Evolutionary conservation across 2,113 vertebrate species (phyloP).

Genomic region (Leptosomus discolor): DNA sequence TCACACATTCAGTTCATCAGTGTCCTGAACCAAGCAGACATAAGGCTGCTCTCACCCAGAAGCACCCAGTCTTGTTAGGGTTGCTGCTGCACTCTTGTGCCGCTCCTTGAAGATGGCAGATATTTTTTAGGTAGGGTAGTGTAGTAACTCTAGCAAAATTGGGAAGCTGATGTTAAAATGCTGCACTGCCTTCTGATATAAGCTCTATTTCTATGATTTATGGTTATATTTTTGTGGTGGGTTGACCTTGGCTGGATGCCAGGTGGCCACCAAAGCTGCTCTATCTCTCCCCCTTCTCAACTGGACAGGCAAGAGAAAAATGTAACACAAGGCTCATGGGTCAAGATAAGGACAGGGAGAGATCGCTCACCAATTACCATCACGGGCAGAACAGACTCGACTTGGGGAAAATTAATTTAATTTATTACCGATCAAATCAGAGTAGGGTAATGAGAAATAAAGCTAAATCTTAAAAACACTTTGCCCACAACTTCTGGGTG

Average conservation of each 20-base stretch:
- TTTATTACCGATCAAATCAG: neutral
- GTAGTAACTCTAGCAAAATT: neutral
- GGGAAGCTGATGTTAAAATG: neutral
- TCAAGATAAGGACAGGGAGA: neutral
- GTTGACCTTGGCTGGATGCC: neutral
- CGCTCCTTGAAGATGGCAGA: neutral
- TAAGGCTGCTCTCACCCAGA: neutral
- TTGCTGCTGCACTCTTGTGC: neutral
- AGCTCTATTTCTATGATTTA: neutral
- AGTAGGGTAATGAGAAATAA: neutral
- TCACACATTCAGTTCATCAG: neutral
- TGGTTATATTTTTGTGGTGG: neutral
- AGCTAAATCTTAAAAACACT: neutral
- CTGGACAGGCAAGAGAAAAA: neutral
- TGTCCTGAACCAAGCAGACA: fast-evolving
- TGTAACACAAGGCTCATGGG: fast-evolving
- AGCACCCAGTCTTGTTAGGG: too few species aligned
- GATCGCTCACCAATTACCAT: neutral
- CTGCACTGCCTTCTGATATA: neutral
- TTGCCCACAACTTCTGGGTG: neutral
- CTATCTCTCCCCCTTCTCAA: neutral
- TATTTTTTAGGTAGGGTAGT: fast-evolving
- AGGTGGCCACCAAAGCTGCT: neutral
- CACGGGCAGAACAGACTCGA: neutral
- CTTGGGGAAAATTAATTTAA: neutral